These are phyloP conservation scores for Lacerta viridis DNA, from an alignment of 2,797 vertebrate species.

Conservation along the genomic window DNA sequence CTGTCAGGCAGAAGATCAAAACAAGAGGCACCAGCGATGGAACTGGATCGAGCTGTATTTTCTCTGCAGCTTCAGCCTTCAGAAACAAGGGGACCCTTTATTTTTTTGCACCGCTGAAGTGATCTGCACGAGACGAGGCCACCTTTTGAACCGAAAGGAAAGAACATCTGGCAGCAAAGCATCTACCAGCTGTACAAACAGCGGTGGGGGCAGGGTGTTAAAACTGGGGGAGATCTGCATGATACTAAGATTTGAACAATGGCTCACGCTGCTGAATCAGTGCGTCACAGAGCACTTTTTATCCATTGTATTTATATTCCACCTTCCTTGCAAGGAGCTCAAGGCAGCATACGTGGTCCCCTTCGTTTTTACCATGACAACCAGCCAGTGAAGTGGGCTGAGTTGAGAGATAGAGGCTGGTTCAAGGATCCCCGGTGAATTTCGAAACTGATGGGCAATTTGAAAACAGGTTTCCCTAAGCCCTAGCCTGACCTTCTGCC, in stretches of 20 bases:
- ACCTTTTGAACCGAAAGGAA: not conserved
- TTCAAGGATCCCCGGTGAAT: not conserved
- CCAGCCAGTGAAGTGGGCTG: not conserved
- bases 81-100: not conserved
- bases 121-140: not conserved
- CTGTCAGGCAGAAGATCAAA: conserved; percentile 25
- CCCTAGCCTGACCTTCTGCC: not conserved
- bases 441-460: not conserved
- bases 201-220: not conserved
- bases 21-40: not conserved
- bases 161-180: not conserved
- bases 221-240: not conserved
- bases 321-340: not conserved
- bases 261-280: not conserved
- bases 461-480: not conserved
- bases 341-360: no score
- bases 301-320: not conserved
- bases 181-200: not conserved
- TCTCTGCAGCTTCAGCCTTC: not conserved
- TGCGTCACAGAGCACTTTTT: not conserved
- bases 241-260: not conserved
- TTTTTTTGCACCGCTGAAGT: not conserved
- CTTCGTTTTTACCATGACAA: not conserved
- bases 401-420: not conserved
- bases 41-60: not conserved